These are phyloP conservation scores for Procambarus clarkii DNA, from an alignment of 1,140 invertebrate species.

Conservation along the genomic window DNA sequence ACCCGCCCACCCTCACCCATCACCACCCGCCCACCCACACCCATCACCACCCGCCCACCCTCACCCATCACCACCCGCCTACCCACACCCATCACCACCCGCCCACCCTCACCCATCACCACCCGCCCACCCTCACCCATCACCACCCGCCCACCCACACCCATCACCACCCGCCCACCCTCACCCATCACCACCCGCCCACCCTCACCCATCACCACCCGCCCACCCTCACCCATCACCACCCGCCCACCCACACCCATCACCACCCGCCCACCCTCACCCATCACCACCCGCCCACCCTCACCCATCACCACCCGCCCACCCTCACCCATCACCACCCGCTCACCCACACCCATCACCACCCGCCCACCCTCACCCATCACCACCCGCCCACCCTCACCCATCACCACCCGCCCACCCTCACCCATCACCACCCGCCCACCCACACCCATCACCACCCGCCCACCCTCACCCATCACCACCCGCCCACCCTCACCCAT, in stretches of 20 bases:
- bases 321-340: background rate
- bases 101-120: background rate
- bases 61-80: background rate
- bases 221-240: background rate
- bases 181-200: background rate
- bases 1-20: background rate
- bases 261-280: background rate
- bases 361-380: background rate
- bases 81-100: too few species aligned
- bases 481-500: background rate
- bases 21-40: background rate
- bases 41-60: too few species aligned
- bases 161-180: too few species aligned
- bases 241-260: too few species aligned
- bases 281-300: background rate
- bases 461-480: background rate
- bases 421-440: background rate
- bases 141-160: background rate
- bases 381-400: background rate
- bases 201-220: background rate
- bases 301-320: background rate
- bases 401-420: background rate
- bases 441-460: too few species aligned
- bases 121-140: background rate
- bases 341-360: too few species aligned